Base-by-base conservation (phyloP, 2,888 invertebrate species). In the Cheiracanthium punctorium region DNA sequence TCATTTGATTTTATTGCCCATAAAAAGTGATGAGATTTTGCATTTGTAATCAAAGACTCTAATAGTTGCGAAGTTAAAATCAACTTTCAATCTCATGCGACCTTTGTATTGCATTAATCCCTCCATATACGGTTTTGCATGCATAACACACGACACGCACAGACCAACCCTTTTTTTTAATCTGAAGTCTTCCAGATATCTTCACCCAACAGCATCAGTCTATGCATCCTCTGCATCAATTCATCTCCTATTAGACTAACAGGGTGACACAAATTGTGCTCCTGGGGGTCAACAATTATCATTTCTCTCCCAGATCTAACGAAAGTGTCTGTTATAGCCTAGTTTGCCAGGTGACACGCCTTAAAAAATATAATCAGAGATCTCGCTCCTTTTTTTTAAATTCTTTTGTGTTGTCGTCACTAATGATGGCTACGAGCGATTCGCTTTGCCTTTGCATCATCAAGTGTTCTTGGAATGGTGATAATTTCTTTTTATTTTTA, bases 261-360 rank as follows among this genome's bases (percentile, higher is more conserved):
- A 17, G 43, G 43, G 17, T 10, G 10, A 17, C 17, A 2, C 17
- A 10, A 17, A 48, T 48, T 48, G 43, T 17, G 17, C 14, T 37
- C 10, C 17, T 37, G 17, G 43, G 43, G 7, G 2, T 48, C 43
- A 10, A 17, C 17, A 48, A 48, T 48, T 48, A 48, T 48, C 17
- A 17, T 17, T 14, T 48, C 43, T 17, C 43, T 2, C 43, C 43
- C 37, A 37, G 10, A 37, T 7, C 4, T 7, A 37, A 37, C 10
- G 37, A 37, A 48, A 48, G 43, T 48, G 43, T 48, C 43, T 48
- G 43, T 48, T 48, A 48, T 48, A 48, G 43, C 43, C 43, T 48
- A 48, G 14, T 48, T 48, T 48, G 17, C 43, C 14, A 48, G 17
- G 17, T 17, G 14, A 48, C 43, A 48, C 43, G 43, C 43, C 43